Base-by-base conservation (phyloP, 2,797 vertebrate genomes). In the Limnodromus scolopaceus region DNA sequence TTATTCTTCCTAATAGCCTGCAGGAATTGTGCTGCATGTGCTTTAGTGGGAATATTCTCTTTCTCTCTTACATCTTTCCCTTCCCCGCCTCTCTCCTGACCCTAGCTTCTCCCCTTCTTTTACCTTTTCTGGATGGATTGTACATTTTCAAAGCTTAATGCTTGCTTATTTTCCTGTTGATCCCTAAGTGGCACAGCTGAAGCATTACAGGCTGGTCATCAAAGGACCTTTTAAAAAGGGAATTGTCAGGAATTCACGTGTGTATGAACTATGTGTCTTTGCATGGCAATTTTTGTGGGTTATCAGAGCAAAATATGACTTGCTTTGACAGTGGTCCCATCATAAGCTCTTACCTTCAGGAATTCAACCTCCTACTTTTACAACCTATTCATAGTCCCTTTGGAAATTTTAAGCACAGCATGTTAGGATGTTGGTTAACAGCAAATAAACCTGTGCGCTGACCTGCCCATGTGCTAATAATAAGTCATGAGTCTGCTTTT, bases 391-490 rank as follows among this genome's bases (percentile, higher is more conserved):
- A 84, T 48, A 87, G 92, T 94, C 95, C 94, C 96, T 92, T 66
- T 95, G 95, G 95, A 94, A 79, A 65, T 91, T 95, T 95, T 82
- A 93, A 91, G 64, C 48, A 5, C 87, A 85, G 84, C 75, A 87
- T 32, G 90, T 84, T 96, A 96, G 93, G 89, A 95, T 92, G 96
- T 95, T 96, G 88, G 87, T 84, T 96, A 95, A 66, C 86, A 96
- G 96, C 94, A 93, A 95, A 95, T 93, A 96, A 97, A 96, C 92
- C 93, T 63, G 74, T 82, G 92, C 1, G 63, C 80, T 96, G 95
- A 96, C 91, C 96, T 96, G 80, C 92, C 96, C 95, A 95, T 97
- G 88, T 96, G 96, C 94, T 97, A 96, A 95, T 96, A 96, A 97
- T 94, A 96, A 97, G 90, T 91, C 85, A 92, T 22, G 83, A 96